A percentile compares a stretch with the other conserved stretches of the same genome.
Evolutionary conservation across 1,140 invertebrate genomes (phyloP).

Genomic region (Trypoxylus dichotomus): DNA sequence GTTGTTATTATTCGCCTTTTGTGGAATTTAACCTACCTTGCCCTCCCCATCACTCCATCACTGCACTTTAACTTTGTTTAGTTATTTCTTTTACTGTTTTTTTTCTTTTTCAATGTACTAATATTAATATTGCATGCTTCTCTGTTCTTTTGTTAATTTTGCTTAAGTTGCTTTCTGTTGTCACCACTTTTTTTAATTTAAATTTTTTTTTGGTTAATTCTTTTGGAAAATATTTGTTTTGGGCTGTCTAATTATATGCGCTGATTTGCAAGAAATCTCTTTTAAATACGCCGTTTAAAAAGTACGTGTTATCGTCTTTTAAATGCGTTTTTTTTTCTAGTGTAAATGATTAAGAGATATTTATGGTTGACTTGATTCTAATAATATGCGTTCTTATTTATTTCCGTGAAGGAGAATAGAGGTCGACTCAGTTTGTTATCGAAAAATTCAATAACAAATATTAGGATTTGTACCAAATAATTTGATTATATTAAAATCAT

Average conservation of each 20-base stretch:
- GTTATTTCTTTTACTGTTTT: slow-evolving; percentile 38
- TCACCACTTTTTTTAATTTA: slow-evolving; percentile 28
- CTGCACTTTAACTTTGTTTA: slow-evolving; percentile 36
- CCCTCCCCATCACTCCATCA: background rate
- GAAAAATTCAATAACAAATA: too few relatives aligned
- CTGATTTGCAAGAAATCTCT: slow-evolving; percentile 9
- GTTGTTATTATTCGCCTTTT: background rate
- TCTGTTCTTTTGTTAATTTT: slow-evolving; percentile 16
- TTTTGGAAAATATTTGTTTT: background rate
- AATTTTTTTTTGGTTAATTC: background rate
- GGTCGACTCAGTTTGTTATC: background rate
- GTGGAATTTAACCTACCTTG: background rate
- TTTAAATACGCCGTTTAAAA: too few relatives aligned
- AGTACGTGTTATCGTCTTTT: too few relatives aligned
- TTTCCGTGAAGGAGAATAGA: too few relatives aligned
- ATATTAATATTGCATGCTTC: slow-evolving; percentile 41
- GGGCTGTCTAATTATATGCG: background rate
- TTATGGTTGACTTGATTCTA: too few relatives aligned
- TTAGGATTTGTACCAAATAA: too few relatives aligned
- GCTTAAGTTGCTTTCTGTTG: slow-evolving; percentile 38
- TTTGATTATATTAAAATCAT: background rate
- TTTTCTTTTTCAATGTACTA: slow-evolving; percentile 35
- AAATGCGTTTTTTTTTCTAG: too few relatives aligned
- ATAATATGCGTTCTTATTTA: too few relatives aligned
- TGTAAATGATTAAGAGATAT: too few relatives aligned